phyloP scores from a whole-genome alignment of 2,888 invertebrate species.

The Formica aserva region DNA sequence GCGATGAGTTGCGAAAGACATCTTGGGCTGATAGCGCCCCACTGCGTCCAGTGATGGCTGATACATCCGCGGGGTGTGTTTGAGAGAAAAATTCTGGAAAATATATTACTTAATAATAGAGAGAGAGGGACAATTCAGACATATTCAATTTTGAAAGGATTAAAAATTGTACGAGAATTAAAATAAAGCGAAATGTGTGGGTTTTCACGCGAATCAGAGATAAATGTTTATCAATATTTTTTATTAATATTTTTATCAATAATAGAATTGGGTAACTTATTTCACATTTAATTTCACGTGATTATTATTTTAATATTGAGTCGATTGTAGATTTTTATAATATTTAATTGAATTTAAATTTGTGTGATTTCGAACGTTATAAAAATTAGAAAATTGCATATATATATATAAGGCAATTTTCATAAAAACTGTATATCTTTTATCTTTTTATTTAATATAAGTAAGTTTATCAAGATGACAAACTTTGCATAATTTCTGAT shows the following conservation, averaged over 20 bases:
- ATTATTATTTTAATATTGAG: neutral
- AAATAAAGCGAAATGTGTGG: neutral
- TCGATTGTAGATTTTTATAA: neutral
- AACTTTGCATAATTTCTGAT: neutral
- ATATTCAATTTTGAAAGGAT: neutral
- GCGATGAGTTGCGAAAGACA: conserved; percentile 53
- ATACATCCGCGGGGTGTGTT: neutral
- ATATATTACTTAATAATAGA: neutral
- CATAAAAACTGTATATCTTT: neutral
- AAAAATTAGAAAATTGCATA: conserved; percentile 6
- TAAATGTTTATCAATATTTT: neutral
- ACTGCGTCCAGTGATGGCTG: neutral
- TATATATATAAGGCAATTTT: neutral
- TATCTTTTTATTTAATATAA: neutral
- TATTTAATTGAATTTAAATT: neutral
- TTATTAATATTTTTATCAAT: neutral
- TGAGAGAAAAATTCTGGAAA: neutral
- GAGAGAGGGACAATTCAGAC: neutral
- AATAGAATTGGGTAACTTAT: neutral
- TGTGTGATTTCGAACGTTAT: neutral
- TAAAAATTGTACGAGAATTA: neutral
- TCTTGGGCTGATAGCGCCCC: conserved; percentile 11
- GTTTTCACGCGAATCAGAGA: neutral
- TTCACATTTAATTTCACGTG: neutral
- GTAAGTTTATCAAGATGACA: neutral